Evolutionary conservation across 2,797 vertebrate genomes (phyloP), one percentile per base, ranked within the genome.

Genomic region (Margarornis squamiger): DNA sequence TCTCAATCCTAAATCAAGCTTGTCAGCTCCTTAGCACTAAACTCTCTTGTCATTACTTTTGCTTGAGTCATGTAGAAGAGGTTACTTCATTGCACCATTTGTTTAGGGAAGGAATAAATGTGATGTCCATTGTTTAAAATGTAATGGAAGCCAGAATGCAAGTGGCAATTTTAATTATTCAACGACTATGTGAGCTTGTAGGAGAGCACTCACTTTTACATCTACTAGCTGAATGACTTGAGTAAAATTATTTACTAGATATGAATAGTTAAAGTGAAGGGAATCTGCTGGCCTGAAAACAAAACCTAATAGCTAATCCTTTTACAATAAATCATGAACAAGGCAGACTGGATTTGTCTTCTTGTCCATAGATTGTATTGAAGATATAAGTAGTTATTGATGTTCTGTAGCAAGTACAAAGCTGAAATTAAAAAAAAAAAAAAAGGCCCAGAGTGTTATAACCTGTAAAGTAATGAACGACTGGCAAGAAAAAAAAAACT

Each of bases 351-450:
- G 32, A 93, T 88, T 70, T 85, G 67, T 87, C 38, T 88, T 93
- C 46, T 84, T 74, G 55, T 65, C 41, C 46, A 70, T 46, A 76
- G 71, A 92, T 49, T 91, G 45, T 24, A 88, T 12, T 86, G 63
- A 94, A 95, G 54, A 87, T 71, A 49, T 58, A 93, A 94, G 82
- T 61, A 90, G 38, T 85, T 96, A 92, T 41, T 79, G 93, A 93
- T 82, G 48, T 36, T 76, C 52, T 38, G 62, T 5, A 52, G 41
- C n/a, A 76, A 89, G 65, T 65, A 86, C 29, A 67, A 94, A 76
- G 55, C 17, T 55, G 67, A 30, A 93, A 11, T 54, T 0, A 29
- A 58, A 41, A 49, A 66, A 83, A 92, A 52, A 11, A 51, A 51
- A 80, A 65, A 29, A 51, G 2, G 3, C 52, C 9, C 43, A 21